Percentiles rank a stretch among this genome's conserved stretches.
Evolutionary conservation across 2,113 vertebrate species (phyloP).

Genomic region (Puntigrus tetrazona): DNA sequence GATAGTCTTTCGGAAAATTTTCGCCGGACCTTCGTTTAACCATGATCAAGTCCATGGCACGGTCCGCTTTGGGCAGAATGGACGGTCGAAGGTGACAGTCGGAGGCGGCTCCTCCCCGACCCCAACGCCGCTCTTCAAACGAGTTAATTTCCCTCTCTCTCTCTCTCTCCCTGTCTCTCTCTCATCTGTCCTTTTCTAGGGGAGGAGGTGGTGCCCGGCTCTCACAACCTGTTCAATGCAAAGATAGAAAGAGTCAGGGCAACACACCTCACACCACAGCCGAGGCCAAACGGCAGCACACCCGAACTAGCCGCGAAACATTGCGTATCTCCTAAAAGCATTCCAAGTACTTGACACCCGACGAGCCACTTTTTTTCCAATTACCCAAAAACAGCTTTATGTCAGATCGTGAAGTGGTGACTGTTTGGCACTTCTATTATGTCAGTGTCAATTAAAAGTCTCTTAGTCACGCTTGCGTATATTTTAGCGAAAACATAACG

Average conservation of each 20-base stretch:
- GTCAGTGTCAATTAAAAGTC: conserved; percentile 30
- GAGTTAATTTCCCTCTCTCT: conserved; percentile 63
- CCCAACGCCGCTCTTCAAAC: conserved; percentile 68
- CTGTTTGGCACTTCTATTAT: conserved; percentile 32
- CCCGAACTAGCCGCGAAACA: neutral
- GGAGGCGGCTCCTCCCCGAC: conserved; percentile 61
- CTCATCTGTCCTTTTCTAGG: conserved; percentile 72
- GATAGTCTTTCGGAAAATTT: conserved; percentile 40
- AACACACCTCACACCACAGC: conserved; percentile 73
- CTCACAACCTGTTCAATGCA: conserved; percentile 85
- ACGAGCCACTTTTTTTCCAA: conserved; percentile 8
- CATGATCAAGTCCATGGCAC: conserved; percentile 51
- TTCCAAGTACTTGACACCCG: conserved; percentile 4
- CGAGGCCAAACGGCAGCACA: conserved; percentile 30
- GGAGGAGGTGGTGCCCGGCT: conserved; percentile 71
- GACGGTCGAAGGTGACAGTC: conserved; percentile 57
- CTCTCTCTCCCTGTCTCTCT: conserved; percentile 68
- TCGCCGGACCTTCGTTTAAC: conserved; percentile 55
- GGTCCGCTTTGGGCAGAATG: conserved; percentile 65
- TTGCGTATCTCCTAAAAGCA: neutral
- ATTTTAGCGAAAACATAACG: neutral
- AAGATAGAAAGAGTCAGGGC: conserved; percentile 84
- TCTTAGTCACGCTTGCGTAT: neutral
- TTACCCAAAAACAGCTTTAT: neutral
- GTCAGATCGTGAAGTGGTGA: neutral